phyloP scores from a whole-genome alignment of 2,888 invertebrate species.

The Zygothrica quintamaculata region DNA sequence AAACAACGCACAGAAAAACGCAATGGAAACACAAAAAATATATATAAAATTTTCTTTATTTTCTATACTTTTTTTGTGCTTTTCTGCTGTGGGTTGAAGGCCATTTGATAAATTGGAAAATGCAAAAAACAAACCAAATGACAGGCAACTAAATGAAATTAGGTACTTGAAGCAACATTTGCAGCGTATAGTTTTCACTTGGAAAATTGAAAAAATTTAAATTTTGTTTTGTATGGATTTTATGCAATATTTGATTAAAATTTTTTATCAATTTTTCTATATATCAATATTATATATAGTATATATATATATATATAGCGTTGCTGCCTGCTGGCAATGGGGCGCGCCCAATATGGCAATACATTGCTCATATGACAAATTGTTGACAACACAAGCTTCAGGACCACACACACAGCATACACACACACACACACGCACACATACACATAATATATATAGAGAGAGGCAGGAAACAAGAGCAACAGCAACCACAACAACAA shows the following conservation, averaged over 20 bases:
- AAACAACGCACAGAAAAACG: not conserved
- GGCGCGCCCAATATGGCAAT: constrained; percentile 4
- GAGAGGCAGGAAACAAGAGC: constrained; percentile 41
- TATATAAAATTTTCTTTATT: constrained; percentile 15
- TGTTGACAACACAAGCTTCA: constrained; percentile 65
- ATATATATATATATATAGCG: no score
- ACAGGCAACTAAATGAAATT: constrained; percentile 22
- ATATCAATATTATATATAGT: no score
- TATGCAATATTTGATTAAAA: no score
- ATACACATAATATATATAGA: no score
- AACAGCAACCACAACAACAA: constrained; percentile 18
- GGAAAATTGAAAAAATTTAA: no score
- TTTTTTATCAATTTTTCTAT: no score
- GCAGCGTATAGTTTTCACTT: no score
- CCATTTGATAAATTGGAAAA: constrained; percentile 47
- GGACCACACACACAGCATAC: constrained; percentile 59
- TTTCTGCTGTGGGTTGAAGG: no score
- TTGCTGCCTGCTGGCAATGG: constrained; percentile 8
- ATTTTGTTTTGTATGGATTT: no score
- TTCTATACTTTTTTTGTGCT: no score
- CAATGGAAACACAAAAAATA: constrained; percentile 8
- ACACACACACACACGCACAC: constrained; percentile 5
- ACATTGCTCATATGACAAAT: constrained; percentile 57
- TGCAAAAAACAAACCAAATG: constrained; percentile 16
- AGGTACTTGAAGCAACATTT: no score